Base-by-base conservation (phyloP, 2,797 vertebrate genomes). In the Numenius phaeopus region DNA sequence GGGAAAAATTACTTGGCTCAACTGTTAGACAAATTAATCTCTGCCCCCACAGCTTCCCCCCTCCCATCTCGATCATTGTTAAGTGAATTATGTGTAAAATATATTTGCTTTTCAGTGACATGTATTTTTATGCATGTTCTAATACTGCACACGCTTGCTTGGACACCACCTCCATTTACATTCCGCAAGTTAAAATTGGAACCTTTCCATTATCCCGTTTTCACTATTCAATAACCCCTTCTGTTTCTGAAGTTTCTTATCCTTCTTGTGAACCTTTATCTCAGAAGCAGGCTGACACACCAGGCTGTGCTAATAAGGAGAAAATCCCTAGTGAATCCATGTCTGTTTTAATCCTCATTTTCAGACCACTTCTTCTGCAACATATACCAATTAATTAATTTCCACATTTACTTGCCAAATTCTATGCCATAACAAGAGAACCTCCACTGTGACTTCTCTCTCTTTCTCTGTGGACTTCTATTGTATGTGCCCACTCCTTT, bases 331-430 rank as follows among this genome's bases (percentile, higher is more conserved):
- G 71, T n/a, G 78, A 91, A 83, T 50, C 49, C 23, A 61, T 34
- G 72, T 76, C 92, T 76, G 54, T 6, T 88, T 87, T 85, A 89
- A 88, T 83, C 87, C 90, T 89, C 37, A 39, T 94, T 93, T 94
- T 77, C 90, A 91, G 66, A 52, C n/a, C 42, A 72, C 27, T 94
- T 84, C 47, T 70, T 78, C 80, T 73, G 80, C 77, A 90, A 82
- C 30, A 73, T 70, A 83, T 22, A 84, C 39, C 79, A 77, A 90
- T 85, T 87, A 94, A 87, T 89, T 94, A 70, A 66, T 95, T 79
- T 84, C 66, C 88, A 83, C 54, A 42, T 78, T 58, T 58, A 22
- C 44, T 93, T 83, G 80, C 58, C 77, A 87, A 93, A 72, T 62
- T 77, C 61, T 42, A 44, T 71, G 72, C 61, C 2, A 1, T n/a